Base-by-base conservation (phyloP, 2,113 vertebrate genomes). In the Aegithalos caudatus region DNA sequence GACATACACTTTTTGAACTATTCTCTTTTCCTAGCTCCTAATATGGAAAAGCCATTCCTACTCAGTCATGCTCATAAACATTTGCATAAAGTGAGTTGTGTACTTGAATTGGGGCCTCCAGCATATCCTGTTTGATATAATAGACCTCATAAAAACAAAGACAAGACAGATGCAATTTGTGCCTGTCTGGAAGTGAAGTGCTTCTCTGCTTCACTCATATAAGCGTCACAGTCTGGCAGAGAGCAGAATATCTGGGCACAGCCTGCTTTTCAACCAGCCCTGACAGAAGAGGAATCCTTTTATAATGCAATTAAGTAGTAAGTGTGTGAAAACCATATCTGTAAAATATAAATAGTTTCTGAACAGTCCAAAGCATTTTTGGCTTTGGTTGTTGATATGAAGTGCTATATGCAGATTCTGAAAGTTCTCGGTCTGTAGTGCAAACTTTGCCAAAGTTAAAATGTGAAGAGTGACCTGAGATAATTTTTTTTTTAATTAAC, bases 41-140 rank as follows among this genome's bases (percentile, higher is more conserved):
- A 84, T 93, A 94, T 78, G 86, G 92, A 56, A 92, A 93, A 94
- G 67, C 88, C 80, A n/a, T 95, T 86, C 67, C 79, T 70, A 40
- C 47, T 74, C 64, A 40, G 81, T 40, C 80, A 66, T 29, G 38
- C 81, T 95, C 71, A 33, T 95, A 97, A 97, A 95, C 90, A 94
- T 95, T 85, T 96, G 94, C 90, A 88, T 95, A 77, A 95, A 91
- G 50, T 72, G 84, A 91, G 74, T 57, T 95, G 93, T 91, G 87
- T 97, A 87, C 95, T 95, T 80, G 73, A 91, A 37, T 0, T 84
- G 94, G 77, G 93, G 87, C 94, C 96, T 94, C 91, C 2, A 29
- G 79, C 76, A 61, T 84, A 88, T 94, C 96, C 92, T 95, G 94
- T 96, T 95, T 93, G 92, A 84, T 95, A 86, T 54, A 81, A 65